These are phyloP conservation scores for Ptilodon capucinus DNA, from an alignment of 2,888 invertebrate species.

Conservation along the genomic window DNA sequence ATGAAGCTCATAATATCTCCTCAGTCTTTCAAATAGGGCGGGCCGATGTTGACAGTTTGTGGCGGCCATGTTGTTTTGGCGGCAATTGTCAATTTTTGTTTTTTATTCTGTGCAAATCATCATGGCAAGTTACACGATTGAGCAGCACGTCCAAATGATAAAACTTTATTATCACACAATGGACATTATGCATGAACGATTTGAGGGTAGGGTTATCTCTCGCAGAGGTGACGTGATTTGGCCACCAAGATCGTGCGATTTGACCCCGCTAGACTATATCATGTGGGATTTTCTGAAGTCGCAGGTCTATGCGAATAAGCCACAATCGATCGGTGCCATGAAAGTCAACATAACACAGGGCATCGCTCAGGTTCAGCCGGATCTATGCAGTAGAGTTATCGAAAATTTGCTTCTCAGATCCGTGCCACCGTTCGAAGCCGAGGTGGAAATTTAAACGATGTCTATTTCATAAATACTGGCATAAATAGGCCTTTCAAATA, in stretches of 20 bases:
- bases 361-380: slow-evolving; percentile 42
- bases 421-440: slow-evolving; percentile 26
- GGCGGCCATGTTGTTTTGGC: no score
- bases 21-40: no score
- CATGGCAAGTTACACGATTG: no score
- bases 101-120: no score
- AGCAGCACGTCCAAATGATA: no score
- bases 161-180: no score
- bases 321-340: slow-evolving; percentile 20
- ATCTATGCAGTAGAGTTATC: slow-evolving; percentile 42
- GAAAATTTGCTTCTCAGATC: slow-evolving; percentile 38
- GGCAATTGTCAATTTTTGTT: no score
- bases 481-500: slow-evolving; percentile 9
- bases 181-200: no score
- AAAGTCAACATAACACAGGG: slow-evolving; percentile 39
- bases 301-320: slow-evolving; percentile 30
- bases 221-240: no score
- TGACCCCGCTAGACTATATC: background rate
- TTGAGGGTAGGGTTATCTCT: no score
- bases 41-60: no score
- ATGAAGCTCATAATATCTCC: background rate
- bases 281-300: slow-evolving; percentile 7
- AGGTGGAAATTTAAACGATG: slow-evolving; percentile 28
- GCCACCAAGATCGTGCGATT: no score
- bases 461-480: slow-evolving; percentile 32